phyloP scores from a whole-genome alignment of 2,888 invertebrate genomes.

The Drosophila recens region DNA sequence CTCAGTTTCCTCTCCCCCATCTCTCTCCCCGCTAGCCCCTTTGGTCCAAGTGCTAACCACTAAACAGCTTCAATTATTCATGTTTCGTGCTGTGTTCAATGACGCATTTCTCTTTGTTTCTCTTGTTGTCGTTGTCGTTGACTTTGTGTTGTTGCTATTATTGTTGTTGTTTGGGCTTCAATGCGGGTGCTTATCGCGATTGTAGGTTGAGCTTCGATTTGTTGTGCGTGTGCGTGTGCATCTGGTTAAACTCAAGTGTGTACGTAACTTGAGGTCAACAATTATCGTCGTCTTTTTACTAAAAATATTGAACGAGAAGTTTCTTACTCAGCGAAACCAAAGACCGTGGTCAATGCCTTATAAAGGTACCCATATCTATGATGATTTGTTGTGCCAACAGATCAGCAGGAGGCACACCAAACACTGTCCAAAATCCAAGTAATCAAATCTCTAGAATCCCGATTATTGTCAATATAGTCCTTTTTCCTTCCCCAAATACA shows the following conservation, averaged over 20 bases:
- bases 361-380: conserved; percentile 48
- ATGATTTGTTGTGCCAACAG: not conserved
- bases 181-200: conserved; percentile 58
- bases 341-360: conserved; percentile 15
- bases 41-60: conserved; percentile 27
- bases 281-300: conserved; percentile 35
- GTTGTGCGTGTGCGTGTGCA: conserved; percentile 23
- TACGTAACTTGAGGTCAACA: conserved; percentile 30
- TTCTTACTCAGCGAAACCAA: conserved; percentile 17
- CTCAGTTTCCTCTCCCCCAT: not conserved
- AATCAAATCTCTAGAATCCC: not conserved
- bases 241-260: conserved; percentile 13
- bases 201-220: conserved; percentile 58
- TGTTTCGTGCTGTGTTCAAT: conserved; percentile 44
- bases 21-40: not conserved
- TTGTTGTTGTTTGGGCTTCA: conserved; percentile 17
- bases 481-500: not conserved
- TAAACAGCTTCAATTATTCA: conserved; percentile 60
- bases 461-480: conserved; percentile 28
- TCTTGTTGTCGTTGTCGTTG: conserved; percentile 1
- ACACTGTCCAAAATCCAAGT: not conserved
- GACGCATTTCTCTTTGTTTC: conserved; percentile 48
- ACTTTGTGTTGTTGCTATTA: not conserved
- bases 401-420: conserved; percentile 8
- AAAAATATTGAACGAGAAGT: conserved; percentile 8